These are phyloP conservation scores for Maconellicoccus hirsutus DNA, from an alignment of 1,140 invertebrate genomes.

Conservation along the genomic window DNA sequence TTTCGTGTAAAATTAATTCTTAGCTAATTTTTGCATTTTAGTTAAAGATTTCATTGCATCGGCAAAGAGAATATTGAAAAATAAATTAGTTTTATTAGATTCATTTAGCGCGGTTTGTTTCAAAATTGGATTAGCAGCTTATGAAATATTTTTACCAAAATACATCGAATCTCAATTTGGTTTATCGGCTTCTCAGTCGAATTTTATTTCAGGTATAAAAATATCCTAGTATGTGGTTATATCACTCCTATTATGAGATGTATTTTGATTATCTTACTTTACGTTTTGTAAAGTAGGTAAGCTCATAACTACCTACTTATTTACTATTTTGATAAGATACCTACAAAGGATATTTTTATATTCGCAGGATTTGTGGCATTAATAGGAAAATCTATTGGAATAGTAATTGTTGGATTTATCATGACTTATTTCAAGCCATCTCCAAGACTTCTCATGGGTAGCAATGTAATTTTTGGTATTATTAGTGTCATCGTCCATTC, in stretches of 20 bases:
- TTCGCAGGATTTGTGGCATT: conserved; percentile 53
- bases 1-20: background rate
- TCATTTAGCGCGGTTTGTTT: conserved; percentile 23
- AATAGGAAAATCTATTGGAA: conserved; percentile 55
- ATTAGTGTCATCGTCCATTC: conserved; percentile 50
- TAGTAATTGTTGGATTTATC: conserved; percentile 51
- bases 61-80: conserved; percentile 22
- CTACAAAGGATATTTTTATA: background rate
- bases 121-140: conserved; percentile 17
- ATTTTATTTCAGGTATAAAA: conserved; percentile 32
- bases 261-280: too few relatives aligned
- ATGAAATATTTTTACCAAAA: conserved; percentile 33
- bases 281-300: background rate
- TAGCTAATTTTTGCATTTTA: background rate
- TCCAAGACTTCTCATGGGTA: conserved; percentile 52
- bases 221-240: too few relatives aligned
- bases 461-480: conserved; percentile 57
- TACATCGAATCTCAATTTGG: conserved; percentile 44
- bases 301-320: background rate
- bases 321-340: background rate
- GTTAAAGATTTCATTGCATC: conserved; percentile 24
- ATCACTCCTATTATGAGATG: too few relatives aligned
- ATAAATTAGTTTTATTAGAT: conserved; percentile 24
- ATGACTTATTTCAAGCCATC: conserved; percentile 58
- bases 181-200: conserved; percentile 38